Conservation (phyloP, 2,888 invertebrate genomes). For the Cosmopolites sordidus region DNA sequence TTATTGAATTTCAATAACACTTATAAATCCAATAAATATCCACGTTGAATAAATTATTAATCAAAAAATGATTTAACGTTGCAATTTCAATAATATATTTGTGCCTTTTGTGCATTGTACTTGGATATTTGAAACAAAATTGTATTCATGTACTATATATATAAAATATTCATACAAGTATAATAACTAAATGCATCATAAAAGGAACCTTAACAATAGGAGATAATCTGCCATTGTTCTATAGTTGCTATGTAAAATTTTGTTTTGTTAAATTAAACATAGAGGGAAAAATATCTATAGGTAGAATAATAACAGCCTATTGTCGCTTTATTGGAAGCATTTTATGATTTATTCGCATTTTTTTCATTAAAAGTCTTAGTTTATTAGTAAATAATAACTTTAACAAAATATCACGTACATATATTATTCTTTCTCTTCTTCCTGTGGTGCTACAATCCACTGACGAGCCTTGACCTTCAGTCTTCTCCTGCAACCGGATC, state of each 20-base stretch:
- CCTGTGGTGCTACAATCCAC: no score
- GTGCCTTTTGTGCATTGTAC: constrained; percentile 1
- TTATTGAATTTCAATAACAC: no score
- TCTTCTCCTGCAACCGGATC: no score
- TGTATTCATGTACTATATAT: constrained; percentile 9
- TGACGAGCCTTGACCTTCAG: no score
- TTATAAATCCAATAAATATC: no score
- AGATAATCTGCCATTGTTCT: constrained; percentile 10
- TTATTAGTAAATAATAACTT: no score
- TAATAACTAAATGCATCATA: constrained; percentile 11
- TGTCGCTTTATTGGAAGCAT: background rate
- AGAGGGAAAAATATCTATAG: background rate
- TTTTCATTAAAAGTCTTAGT: no score
- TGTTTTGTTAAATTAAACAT: constrained; percentile 11
- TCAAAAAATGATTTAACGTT: background rate
- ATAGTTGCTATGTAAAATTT: constrained; percentile 9
- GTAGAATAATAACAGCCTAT: background rate
- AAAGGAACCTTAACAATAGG: constrained; percentile 9
- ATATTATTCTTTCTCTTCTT: no score
- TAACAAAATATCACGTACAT: no score
- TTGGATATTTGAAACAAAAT: constrained; percentile 4
- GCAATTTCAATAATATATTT: constrained; percentile 4
- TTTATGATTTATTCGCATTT: background rate
- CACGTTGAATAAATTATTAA: no score
- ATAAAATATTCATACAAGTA: constrained; percentile 13